Percentiles rank a stretch among this genome's conserved stretches.
Evolutionary conservation across 2,797 vertebrate species (phyloP).

Genomic region (Pantherophis alleghaniensis): DNA sequence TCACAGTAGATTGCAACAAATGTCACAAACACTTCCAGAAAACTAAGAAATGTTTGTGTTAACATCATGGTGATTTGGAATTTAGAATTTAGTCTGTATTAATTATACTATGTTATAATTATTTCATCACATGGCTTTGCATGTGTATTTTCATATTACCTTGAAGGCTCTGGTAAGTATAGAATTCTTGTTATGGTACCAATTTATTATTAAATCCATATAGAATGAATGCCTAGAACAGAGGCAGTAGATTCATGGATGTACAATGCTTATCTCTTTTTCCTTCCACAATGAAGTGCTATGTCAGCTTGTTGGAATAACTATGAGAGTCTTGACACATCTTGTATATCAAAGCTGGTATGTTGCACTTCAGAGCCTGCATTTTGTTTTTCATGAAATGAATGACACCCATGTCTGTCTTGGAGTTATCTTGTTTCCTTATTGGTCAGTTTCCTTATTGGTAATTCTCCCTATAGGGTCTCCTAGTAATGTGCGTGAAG

Average conservation of each 20-base stretch:
- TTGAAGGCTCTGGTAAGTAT: background rate
- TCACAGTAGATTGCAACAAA: background rate
- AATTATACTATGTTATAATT: background rate
- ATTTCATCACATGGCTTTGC: background rate
- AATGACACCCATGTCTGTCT: background rate
- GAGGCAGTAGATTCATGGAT: background rate
- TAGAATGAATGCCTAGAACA: background rate
- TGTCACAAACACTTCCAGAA: background rate
- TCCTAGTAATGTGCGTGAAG: background rate
- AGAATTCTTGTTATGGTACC: background rate
- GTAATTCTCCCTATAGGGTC: background rate
- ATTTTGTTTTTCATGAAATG: background rate
- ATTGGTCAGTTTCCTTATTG: background rate
- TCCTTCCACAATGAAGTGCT: background rate
- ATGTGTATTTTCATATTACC: background rate
- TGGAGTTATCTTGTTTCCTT: background rate
- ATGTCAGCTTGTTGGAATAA: background rate
- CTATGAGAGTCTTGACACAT: background rate
- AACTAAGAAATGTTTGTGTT: background rate
- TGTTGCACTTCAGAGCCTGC: background rate
- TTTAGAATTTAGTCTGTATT: background rate
- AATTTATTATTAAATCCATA: background rate
- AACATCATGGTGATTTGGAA: background rate
- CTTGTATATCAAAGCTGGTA: background rate
- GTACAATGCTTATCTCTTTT: background rate